Conservation (phyloP, 2,888 invertebrate genomes). For the Scaptomyza tumidula region DNA sequence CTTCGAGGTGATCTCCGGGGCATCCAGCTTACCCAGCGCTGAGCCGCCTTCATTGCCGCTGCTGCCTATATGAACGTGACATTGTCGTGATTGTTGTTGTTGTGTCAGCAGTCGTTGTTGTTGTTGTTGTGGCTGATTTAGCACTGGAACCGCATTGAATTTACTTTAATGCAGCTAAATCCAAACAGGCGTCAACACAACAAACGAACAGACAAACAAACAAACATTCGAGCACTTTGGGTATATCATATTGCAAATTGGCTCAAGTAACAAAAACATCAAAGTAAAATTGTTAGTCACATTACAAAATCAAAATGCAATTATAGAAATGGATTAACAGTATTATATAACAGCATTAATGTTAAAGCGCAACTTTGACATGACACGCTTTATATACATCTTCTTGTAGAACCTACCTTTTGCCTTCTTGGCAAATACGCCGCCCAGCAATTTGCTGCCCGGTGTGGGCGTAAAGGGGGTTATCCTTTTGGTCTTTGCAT, state of each 20-base stretch:
- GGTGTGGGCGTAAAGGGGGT: constrained; percentile 80
- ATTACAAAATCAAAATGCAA: constrained; percentile 25
- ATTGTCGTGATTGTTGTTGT: constrained; percentile 87
- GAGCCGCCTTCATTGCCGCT: constrained; percentile 85
- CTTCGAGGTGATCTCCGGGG: constrained; percentile 87
- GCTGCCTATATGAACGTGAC: constrained; percentile 95
- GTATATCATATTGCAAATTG: constrained; percentile 29
- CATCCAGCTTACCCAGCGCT: constrained; percentile 88
- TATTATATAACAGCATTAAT: constrained; percentile 5
- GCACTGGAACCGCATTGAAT: constrained; percentile 83
- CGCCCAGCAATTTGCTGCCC: constrained; percentile 81
- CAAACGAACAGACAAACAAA: constrained; percentile 79
- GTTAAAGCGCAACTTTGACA: not conserved
- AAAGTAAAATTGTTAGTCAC: constrained; percentile 48
- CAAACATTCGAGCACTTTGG: constrained; percentile 44
- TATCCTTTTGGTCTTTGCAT: constrained; percentile 66
- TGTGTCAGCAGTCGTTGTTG: constrained; percentile 54
- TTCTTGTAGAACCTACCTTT: constrained; percentile 72
- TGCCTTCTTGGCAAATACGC: constrained; percentile 83
- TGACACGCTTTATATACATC: not conserved
- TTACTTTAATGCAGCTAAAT: constrained; percentile 83
- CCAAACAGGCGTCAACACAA: constrained; percentile 84
- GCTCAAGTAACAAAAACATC: constrained; percentile 34
- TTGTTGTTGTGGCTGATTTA: constrained; percentile 40
- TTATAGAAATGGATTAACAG: constrained; percentile 9